phyloP scores from a whole-genome alignment of 2,888 invertebrate species.

The Cosmia pyralina region DNA sequence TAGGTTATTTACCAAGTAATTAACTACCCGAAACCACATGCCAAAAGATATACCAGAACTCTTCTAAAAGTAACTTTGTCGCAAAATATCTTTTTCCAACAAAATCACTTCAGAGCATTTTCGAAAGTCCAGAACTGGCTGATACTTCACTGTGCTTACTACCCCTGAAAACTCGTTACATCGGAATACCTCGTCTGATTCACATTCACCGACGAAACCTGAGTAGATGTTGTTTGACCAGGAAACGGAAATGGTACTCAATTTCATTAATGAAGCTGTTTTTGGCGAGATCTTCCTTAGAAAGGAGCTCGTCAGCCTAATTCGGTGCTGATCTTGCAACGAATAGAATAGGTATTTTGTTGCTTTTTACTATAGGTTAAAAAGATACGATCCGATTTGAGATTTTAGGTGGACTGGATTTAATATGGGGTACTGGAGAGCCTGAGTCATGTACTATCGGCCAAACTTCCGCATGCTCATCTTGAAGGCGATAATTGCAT shows the following conservation, averaged over 20 bases:
- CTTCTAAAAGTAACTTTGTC: background rate
- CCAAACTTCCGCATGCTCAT: too few relatives aligned
- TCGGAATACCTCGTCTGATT: conserved; percentile 5
- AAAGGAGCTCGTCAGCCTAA: conserved; percentile 38
- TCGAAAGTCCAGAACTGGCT: too few relatives aligned
- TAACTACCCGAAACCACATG: background rate
- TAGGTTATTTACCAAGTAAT: background rate
- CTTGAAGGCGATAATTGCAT: too few relatives aligned
- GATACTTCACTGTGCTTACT: too few relatives aligned
- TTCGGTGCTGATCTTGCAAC: conserved; percentile 28
- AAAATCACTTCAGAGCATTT: too few relatives aligned
- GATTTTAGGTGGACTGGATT: background rate
- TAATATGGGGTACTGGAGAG: too few relatives aligned
- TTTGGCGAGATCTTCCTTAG: conserved; percentile 26
- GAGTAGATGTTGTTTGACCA: conserved; percentile 41
- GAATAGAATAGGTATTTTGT: background rate
- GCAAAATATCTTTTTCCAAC: background rate
- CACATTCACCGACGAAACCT: conserved; percentile 5
- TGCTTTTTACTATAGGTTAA: conserved; percentile 8
- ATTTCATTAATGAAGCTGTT: conserved; percentile 52
- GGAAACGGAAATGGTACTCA: conserved; percentile 51
- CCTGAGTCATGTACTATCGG: too few relatives aligned
- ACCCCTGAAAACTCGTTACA: too few relatives aligned
- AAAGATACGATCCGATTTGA: background rate
- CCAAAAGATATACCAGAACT: background rate